Conservation (phyloP, 64 coral and sea anemone species). For the Platygyra sinensis region DNA sequence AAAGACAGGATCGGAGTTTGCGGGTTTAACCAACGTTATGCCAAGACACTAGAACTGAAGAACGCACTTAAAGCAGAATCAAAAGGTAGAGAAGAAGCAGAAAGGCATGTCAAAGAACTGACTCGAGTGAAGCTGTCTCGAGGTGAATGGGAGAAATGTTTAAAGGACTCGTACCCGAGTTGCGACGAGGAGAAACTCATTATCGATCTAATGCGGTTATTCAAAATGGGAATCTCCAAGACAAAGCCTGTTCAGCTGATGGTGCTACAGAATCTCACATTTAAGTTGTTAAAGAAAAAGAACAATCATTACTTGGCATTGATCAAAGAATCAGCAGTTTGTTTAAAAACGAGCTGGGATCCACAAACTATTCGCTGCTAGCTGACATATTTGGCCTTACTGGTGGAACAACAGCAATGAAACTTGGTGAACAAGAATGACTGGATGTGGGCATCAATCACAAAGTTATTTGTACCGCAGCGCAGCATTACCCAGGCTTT, state of each 20-base stretch:
- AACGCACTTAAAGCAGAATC: background rate
- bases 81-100: background rate
- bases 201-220: background rate
- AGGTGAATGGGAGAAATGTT: constrained; percentile 1
- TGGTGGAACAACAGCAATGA: constrained; percentile 30
- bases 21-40: background rate
- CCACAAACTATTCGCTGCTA: constrained; percentile 34
- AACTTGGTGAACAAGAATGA: background rate
- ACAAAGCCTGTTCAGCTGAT: constrained; percentile 15
- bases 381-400: constrained; percentile 33
- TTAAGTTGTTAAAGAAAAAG: constrained; percentile 23
- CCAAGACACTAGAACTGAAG: background rate
- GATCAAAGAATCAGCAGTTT: constrained; percentile 26
- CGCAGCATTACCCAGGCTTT: background rate
- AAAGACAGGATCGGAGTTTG: constrained; percentile 1
- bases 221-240: background rate
- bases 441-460: constrained; percentile 13
- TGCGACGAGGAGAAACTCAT: constrained; percentile 25
- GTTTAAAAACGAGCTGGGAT: background rate
- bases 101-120: background rate
- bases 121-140: too few species aligned
- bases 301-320: constrained; percentile 44
- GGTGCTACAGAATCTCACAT: constrained; percentile 26
- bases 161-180: background rate
- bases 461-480: background rate